phyloP scores from a whole-genome alignment of 2,113 vertebrate species.

The Leptodactylus fuscus region DNA sequence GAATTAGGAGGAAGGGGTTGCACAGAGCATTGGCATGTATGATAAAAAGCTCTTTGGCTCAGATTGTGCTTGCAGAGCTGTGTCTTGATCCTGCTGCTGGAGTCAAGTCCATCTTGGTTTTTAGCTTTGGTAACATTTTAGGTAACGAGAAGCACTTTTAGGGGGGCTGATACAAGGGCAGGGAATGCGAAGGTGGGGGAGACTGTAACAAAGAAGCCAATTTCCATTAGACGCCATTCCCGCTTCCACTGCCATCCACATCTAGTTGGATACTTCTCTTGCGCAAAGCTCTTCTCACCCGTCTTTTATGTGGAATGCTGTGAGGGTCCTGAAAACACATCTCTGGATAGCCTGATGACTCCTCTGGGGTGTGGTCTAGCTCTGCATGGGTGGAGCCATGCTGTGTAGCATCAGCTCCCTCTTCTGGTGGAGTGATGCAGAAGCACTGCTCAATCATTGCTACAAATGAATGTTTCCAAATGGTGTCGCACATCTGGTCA shows the following conservation, averaged over 20 bases:
- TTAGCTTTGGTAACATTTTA: background rate
- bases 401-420: background rate
- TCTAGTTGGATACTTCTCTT: background rate
- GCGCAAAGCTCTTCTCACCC: conserved; percentile 4
- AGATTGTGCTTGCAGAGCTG: conserved; percentile 41
- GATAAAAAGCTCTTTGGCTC: conserved; percentile 33
- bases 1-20: background rate
- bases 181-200: background rate
- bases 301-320: background rate
- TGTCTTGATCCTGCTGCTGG: background rate
- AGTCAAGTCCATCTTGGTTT: background rate
- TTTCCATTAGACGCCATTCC: conserved; percentile 1
- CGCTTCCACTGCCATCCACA: conserved; percentile 43
- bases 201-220: background rate
- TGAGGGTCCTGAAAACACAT: conserved; percentile 26
- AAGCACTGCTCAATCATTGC: background rate
- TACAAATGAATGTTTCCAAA: conserved; percentile 40
- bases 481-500: conserved; percentile 23
- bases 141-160: background rate
- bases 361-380: conserved; percentile 1
- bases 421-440: conserved; percentile 25
- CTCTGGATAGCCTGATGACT: conserved; percentile 26
- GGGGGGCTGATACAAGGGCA: background rate
- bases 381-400: conserved; percentile 11
- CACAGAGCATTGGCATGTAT: background rate